Base-by-base conservation (phyloP, 2,888 invertebrate species). In the Dromius quadrimaculatus region DNA sequence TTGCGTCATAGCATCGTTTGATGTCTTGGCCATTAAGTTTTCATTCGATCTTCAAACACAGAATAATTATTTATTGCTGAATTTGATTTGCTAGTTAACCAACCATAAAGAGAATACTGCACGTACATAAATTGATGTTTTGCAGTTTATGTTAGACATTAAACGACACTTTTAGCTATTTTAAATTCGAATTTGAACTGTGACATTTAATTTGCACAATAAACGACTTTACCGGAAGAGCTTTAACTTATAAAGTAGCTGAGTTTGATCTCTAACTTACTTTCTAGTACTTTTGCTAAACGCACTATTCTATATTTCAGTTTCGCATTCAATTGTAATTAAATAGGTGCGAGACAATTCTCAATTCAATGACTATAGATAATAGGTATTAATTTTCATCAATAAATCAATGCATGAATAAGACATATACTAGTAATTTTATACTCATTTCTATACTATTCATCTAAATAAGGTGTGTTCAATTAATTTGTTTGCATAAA, bases 21-120 rank as follows among this genome's bases (percentile, higher is more conserved):
- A 41, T 15, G 22, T 47, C 22, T 36, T 15, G 5, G 59, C 59
- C 20, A 59, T 59, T 59, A 59, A 59, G 20, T 59, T 59, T 36
- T 59, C 59, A 59, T 59, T 36, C 19, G 59, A 36, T 36, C 59
- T 19, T 20, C 59, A 59, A 36, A 36, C 59, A 22, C 20, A 59
- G 34, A 59, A 59, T 59, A 59, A 59, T 59, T 34, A 59, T 34
- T 59, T 59, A 59, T 59, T 34, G 36, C 36, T 2, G 34, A 34
- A 20, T 59, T 59, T 20, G 59, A 19, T 59, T 59, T 36, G 36
- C 36, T 20, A 17, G 34, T 19, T 59, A 59, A 59, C 36, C n/a
- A 34, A 59, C 59, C 59, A 59, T 59, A 36, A 59, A 59, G n/a
- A 20, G 20, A 36, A 59, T 59, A 59, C 20, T 20, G 15, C 59